Conservation (phyloP, 92 coral and sea anemone genomes). For the Blastomussa wellsi region DNA sequence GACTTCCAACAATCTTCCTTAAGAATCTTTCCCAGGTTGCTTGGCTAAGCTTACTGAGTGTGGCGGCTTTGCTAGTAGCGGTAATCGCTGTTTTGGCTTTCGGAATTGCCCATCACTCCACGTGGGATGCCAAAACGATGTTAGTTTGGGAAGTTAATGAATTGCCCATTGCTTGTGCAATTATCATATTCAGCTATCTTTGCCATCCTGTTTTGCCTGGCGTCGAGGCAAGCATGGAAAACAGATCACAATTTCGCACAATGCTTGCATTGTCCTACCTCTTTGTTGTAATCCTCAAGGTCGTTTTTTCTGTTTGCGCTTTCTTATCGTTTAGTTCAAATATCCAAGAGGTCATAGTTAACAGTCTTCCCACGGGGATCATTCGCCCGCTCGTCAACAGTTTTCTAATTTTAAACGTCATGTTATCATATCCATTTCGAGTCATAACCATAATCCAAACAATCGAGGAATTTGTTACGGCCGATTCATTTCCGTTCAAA, state of each 20-base stretch:
- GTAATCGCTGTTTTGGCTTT: conserved; percentile 46
- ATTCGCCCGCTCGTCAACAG: conserved; percentile 39
- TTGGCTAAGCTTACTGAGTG: conserved; percentile 63
- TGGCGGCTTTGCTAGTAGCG: conserved; percentile 46
- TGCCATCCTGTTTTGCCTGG: conserved; percentile 60
- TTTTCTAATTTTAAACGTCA: conserved; percentile 46
- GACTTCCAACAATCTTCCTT: conserved; percentile 58
- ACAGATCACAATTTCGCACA: conserved; percentile 24
- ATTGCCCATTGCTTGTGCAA: conserved; percentile 45
- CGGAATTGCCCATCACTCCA: conserved; percentile 21
- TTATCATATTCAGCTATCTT: conserved; percentile 52
- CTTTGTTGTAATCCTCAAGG: conserved; percentile 39
- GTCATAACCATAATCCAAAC: conserved; percentile 56
- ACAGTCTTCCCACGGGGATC: conserved; percentile 51
- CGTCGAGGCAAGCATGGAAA: conserved; percentile 52
- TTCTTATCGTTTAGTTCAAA: conserved; percentile 52
- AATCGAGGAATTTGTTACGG: conserved; percentile 47
- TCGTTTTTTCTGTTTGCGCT: conserved; percentile 49
- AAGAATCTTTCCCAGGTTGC: conserved; percentile 58
- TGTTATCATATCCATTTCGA: conserved; percentile 60
- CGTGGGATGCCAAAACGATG: conserved; percentile 34
- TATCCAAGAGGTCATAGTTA: conserved; percentile 53
- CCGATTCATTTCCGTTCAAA: conserved; percentile 40
- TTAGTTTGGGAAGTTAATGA: conserved; percentile 35
- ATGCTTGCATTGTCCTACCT: conserved; percentile 46